Percentiles rank a stretch among this genome's conserved stretches.
phyloP scores from a whole-genome alignment of 2,113 vertebrate species.

The Leuciscus idus region DNA sequence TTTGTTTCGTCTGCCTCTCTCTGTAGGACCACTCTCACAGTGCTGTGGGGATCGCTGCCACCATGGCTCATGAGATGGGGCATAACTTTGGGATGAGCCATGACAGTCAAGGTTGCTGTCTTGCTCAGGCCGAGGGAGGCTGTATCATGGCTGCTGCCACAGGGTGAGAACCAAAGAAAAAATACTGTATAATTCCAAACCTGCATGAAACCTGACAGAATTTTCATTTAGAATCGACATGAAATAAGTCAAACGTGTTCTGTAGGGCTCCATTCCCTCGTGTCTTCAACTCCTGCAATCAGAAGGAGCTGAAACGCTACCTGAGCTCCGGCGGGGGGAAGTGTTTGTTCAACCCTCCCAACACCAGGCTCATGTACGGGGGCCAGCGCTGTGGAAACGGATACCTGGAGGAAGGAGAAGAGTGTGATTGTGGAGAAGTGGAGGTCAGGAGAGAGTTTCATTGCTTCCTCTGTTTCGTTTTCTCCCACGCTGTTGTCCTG shows the following conservation, averaged over 20 bases:
- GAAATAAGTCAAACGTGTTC: background rate
- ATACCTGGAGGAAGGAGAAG: constrained; percentile 95
- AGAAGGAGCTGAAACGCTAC: constrained; percentile 85
- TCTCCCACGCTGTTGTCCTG: background rate
- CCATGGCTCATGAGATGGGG: constrained; percentile 96
- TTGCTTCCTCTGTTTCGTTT: background rate
- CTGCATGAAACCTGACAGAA: background rate
- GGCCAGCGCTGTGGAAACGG: constrained; percentile 94
- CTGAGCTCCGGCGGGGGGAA: constrained; percentile 93
- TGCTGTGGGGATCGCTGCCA: constrained; percentile 91
- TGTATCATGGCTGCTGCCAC: constrained; percentile 99
- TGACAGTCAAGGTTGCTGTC: constrained; percentile 85
- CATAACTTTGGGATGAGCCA: constrained; percentile 99
- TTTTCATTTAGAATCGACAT: background rate
- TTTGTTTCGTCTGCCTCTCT: constrained; percentile 40
- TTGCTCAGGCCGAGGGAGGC: constrained; percentile 83
- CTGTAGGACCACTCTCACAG: constrained; percentile 76
- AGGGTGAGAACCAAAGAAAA: constrained; percentile 76
- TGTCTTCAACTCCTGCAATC: constrained; percentile 91
- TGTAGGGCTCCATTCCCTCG: constrained; percentile 90
- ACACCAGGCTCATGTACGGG: constrained; percentile 87
- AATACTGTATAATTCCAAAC: background rate
- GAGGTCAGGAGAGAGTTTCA: constrained; percentile 78
- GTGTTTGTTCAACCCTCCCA: constrained; percentile 94
- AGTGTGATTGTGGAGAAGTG: constrained; percentile 94